phyloP scores from a whole-genome alignment of 2,797 vertebrate species.

The Hapalemur alaotrensis region DNA sequence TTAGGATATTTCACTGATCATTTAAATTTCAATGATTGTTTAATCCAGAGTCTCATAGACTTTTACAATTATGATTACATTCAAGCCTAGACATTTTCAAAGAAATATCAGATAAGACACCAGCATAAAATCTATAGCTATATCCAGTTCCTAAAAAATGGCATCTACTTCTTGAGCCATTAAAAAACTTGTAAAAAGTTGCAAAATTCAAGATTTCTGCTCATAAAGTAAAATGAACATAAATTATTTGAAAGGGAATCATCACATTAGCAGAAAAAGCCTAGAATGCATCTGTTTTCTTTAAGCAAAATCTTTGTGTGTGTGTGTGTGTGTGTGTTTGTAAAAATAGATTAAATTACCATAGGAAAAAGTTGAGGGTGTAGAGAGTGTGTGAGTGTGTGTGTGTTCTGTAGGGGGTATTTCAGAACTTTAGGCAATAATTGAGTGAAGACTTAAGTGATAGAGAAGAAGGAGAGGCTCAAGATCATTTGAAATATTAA shows the following conservation, averaged over 20 bases:
- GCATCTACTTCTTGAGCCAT: not conserved
- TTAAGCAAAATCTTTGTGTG: not conserved
- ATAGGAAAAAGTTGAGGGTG: not conserved
- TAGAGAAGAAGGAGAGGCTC: not conserved
- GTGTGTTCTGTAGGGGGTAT: accelerated
- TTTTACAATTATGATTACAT: not conserved
- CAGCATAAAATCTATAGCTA: not conserved
- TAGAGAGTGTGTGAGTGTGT: accelerated
- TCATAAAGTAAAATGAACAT: not conserved
- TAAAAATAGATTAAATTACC: not conserved
- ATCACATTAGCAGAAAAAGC: not conserved
- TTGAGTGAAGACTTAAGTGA: not conserved
- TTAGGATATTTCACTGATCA: not conserved
- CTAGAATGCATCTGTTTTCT: not conserved
- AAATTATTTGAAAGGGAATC: not conserved
- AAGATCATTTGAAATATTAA: not conserved
- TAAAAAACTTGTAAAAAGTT: not conserved
- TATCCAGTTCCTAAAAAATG: not conserved
- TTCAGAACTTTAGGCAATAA: not conserved
- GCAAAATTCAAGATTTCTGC: not conserved
- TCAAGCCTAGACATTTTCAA: not conserved
- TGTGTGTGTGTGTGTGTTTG: not conserved
- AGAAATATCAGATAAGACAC: not conserved
- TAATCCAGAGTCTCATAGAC: not conserved
- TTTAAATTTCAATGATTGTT: not conserved